Base-by-base conservation (phyloP, 2,797 vertebrate species). In the Anolis apletophallus region DNA sequence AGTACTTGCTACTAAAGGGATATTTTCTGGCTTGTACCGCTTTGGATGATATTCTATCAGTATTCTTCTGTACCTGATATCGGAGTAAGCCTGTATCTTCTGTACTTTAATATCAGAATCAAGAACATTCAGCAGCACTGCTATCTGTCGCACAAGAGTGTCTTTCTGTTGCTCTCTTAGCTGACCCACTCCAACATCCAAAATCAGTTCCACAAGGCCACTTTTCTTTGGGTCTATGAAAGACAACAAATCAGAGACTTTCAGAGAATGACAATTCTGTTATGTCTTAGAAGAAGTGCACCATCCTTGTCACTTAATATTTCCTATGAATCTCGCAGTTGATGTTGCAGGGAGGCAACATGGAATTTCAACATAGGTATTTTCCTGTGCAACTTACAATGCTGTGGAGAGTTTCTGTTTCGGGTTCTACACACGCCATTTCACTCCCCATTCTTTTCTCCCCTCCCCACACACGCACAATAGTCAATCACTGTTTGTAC, bases 191-290 rank as follows among this genome's bases (percentile, higher is more conserved):
- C 94, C 89, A 34, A 98, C 97, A 93, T 97, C 95, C 91, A 99
- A 95, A 93, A 98, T 98, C 92, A 99, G 93, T 95, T 98, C 98
- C 95, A 99, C 98, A 94, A 98, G 93, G 87, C 97, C 96, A 1
- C 91, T 96, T n/a, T 94, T 97, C 1, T 82, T 97, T 0, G 96
- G 97, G 94, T 98, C 98, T 99, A 91, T 76, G 54, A 67, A 80
- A 72, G 87, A 80, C 3, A 84, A n/a, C 84, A 0, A 83, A 46
- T 7, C 1, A 80, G 3, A 1, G 55, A 21, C 17, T 59, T 85
- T 91, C 80, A 81, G 26, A 89, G 14, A 2, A 32, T 29, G 6
- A 13, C 11, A 85, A 83, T 12, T 8, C 3, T 73, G 21, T 36
- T 40, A 40, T 9, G 34, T 19, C 19, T 72, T 73, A 17, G 21